Evolutionary conservation across 2,888 invertebrate genomes (phyloP).

Genomic region (Cheiracanthium punctorium): DNA sequence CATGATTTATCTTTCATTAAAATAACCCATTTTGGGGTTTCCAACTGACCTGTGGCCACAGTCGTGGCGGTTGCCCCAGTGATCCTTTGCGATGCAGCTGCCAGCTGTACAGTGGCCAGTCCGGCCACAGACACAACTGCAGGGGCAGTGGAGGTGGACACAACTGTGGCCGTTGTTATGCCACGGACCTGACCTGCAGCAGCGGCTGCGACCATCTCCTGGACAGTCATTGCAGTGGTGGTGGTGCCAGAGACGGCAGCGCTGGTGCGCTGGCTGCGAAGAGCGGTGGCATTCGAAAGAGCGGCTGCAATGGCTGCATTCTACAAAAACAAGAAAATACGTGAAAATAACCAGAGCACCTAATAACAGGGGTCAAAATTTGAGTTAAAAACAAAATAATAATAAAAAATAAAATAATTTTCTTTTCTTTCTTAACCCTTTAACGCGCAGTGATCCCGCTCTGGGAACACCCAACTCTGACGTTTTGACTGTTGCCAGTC

Average conservation of each 20-base stretch:
- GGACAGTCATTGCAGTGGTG: slow-evolving; percentile 59
- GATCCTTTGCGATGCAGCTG: slow-evolving; percentile 55
- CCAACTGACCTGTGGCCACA: slow-evolving; percentile 45
- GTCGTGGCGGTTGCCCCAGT: slow-evolving; percentile 41
- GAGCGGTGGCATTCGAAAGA: slow-evolving; percentile 36
- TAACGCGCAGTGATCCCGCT: no score
- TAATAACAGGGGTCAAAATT: no score
- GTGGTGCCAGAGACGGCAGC: slow-evolving; percentile 26
- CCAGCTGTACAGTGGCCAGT: slow-evolving; percentile 61
- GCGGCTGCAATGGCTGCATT: slow-evolving; percentile 67
- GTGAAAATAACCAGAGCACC: neutral
- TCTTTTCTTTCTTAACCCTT: no score
- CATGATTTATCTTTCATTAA: no score
- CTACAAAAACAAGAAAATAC: slow-evolving; percentile 14
- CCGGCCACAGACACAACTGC: slow-evolving; percentile 70
- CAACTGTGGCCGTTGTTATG: slow-evolving; percentile 43
- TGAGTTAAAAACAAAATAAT: no score
- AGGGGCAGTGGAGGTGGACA: slow-evolving; percentile 52
- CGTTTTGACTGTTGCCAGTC: no score
- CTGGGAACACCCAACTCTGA: no score
- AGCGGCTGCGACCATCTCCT: slow-evolving; percentile 69
- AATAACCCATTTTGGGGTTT: no score
- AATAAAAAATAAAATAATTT: no score
- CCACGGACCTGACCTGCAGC: slow-evolving; percentile 56
- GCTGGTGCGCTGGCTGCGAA: slow-evolving; percentile 61